A percentile compares a stretch with the other conserved stretches of the same genome.
Evolutionary conservation across 2,113 vertebrate genomes (phyloP).

Genomic region (Chloroceryle aenea): DNA sequence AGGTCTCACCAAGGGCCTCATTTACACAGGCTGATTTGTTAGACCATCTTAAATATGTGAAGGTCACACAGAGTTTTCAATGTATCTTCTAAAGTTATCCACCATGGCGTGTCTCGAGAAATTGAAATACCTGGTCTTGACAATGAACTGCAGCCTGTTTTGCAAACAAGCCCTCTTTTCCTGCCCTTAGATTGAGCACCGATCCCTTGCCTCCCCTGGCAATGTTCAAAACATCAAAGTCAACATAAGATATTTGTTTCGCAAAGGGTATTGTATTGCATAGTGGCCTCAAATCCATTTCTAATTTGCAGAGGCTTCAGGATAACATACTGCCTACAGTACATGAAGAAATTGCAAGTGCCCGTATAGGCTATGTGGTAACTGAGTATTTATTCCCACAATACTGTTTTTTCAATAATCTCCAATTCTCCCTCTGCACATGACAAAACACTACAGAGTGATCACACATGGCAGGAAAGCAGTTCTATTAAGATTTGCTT

Average conservation of each 20-base stretch:
- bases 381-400: neutral
- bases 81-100: neutral
- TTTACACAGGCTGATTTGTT: neutral
- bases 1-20: neutral
- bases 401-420: neutral
- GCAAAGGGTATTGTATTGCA: neutral
- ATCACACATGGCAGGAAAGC: neutral
- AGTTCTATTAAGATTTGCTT: neutral
- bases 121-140: neutral
- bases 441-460: neutral
- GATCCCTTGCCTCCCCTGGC: fast-evolving
- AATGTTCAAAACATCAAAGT: neutral
- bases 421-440: neutral
- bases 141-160: neutral
- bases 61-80: neutral
- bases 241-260: neutral
- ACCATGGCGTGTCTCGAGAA: neutral
- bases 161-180: neutral
- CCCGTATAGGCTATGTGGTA: neutral
- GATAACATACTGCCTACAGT: too few relatives aligned
- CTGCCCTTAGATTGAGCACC: fast-evolving
- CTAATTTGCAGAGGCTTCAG: neutral
- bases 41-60: neutral
- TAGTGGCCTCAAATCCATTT: neutral
- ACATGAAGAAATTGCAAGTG: neutral